Evolutionary conservation across 2,113 vertebrate species (phyloP).

Genomic region (Sceloporus tristichus): DNA sequence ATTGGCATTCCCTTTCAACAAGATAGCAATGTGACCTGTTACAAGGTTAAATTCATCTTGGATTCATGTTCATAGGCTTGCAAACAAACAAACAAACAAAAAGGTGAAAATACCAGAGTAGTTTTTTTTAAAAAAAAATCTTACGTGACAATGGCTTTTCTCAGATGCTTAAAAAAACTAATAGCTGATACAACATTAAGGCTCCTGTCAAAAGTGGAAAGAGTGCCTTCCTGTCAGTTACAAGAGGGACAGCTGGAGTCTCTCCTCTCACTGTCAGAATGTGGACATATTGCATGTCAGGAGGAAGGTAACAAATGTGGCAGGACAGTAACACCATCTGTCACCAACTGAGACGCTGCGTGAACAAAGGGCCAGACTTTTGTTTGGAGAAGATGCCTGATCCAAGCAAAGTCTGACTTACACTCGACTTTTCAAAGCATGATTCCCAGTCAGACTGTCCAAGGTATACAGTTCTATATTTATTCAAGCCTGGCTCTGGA

Average conservation of each 20-base stretch:
- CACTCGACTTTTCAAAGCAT: slow-evolving; percentile 1
- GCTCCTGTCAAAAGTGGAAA: slow-evolving; percentile 76
- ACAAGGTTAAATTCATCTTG: slow-evolving; percentile 13
- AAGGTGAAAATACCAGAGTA: neutral
- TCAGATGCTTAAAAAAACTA: slow-evolving; percentile 57
- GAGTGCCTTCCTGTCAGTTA: slow-evolving; percentile 79
- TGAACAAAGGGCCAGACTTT: slow-evolving; percentile 83
- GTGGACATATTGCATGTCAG: slow-evolving; percentile 90
- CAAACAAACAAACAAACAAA: neutral
- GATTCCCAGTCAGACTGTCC: neutral
- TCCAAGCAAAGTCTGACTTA: slow-evolving; percentile 37
- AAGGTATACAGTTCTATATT: neutral
- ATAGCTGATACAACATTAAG: slow-evolving; percentile 75
- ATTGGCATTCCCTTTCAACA: neutral
- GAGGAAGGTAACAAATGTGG: slow-evolving; percentile 91
- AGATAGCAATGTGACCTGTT: neutral
- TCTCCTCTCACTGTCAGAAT: slow-evolving; percentile 84
- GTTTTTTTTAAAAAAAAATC: neutral
- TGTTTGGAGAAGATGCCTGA: slow-evolving; percentile 64
- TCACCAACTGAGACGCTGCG: slow-evolving; percentile 81
- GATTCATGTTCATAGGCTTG: neutral
- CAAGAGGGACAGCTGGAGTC: slow-evolving; percentile 87
- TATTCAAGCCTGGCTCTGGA: neutral
- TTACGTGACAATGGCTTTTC: slow-evolving; percentile 64
- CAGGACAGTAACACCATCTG: slow-evolving; percentile 90